Conservation (phyloP, 2,888 invertebrate genomes). For the Thyatira batis region DNA sequence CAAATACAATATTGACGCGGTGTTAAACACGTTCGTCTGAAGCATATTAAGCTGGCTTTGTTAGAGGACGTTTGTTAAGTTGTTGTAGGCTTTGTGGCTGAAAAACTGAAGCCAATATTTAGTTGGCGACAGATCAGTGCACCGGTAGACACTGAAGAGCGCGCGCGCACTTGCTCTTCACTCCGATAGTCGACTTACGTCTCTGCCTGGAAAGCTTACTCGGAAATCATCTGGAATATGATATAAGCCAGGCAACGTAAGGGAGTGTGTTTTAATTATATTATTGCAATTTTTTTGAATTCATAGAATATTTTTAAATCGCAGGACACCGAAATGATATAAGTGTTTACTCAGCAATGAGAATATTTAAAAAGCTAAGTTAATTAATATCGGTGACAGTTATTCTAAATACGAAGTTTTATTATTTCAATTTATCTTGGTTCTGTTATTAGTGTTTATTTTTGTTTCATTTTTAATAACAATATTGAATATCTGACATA, state of each 20-base stretch:
- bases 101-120: slow-evolving; percentile 32
- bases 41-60: slow-evolving; percentile 29
- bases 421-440: too few species aligned
- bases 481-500: too few species aligned
- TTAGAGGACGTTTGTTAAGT: slow-evolving; percentile 39
- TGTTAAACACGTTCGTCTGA: slow-evolving; percentile 6
- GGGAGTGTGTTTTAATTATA: background rate
- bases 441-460: too few species aligned
- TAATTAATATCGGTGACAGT: too few species aligned
- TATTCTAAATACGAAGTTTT: too few species aligned
- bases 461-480: too few species aligned
- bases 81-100: slow-evolving; percentile 39
- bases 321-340: too few species aligned
- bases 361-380: too few species aligned
- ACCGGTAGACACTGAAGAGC: slow-evolving; percentile 37
- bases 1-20: background rate
- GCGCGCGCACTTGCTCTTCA: slow-evolving; percentile 34
- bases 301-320: too few species aligned
- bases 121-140: slow-evolving; percentile 41
- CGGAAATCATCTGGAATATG: background rate
- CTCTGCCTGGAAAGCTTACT: background rate
- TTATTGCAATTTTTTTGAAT: background rate
- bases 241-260: background rate
- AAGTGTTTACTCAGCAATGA: background rate
- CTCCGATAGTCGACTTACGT: slow-evolving; percentile 4